Conservation (phyloP, 1,140 invertebrate species). For the Microplitis demolitor region DNA sequence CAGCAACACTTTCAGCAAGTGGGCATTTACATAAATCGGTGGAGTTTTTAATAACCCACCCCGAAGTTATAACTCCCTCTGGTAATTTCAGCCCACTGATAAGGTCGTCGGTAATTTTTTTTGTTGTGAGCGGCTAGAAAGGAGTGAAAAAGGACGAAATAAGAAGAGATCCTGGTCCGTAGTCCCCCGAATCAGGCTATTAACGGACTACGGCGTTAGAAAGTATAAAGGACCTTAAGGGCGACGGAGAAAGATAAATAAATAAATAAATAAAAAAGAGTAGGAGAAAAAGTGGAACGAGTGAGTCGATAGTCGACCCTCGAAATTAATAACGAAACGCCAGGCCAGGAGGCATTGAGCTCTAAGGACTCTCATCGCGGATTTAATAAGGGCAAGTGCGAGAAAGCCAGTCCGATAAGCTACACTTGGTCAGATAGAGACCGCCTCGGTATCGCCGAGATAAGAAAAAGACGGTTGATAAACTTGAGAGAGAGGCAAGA, state of each 20-base stretch:
- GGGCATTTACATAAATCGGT: too few species aligned
- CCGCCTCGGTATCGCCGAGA: background rate
- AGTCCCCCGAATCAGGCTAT: slow-evolving; percentile 23
- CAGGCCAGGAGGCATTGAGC: slow-evolving; percentile 21
- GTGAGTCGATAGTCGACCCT: slow-evolving; percentile 25
- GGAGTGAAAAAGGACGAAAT: background rate
- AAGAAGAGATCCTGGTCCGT: background rate
- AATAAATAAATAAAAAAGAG: background rate
- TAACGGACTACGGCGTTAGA: background rate
- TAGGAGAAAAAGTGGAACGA: slow-evolving; percentile 6
- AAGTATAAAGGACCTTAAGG: background rate
- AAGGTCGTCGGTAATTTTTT: background rate
- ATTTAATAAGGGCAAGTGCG: slow-evolving; percentile 32
- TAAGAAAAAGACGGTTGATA: background rate
- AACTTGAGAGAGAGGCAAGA: too few species aligned
- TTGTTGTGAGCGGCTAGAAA: slow-evolving; percentile 17
- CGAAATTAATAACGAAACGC: slow-evolving; percentile 33
- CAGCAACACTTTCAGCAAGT: too few species aligned
- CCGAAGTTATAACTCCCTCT: too few species aligned
- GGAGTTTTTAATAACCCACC: too few species aligned
- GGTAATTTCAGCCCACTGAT: too few species aligned
- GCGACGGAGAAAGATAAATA: slow-evolving; percentile 10
- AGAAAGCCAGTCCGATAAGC: slow-evolving; percentile 8
- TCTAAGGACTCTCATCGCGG: slow-evolving; percentile 27
- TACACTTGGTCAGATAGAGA: too few species aligned